Evolutionary conservation across 2,888 invertebrate genomes (phyloP).

Genomic region (Amphimallon solstitiale): DNA sequence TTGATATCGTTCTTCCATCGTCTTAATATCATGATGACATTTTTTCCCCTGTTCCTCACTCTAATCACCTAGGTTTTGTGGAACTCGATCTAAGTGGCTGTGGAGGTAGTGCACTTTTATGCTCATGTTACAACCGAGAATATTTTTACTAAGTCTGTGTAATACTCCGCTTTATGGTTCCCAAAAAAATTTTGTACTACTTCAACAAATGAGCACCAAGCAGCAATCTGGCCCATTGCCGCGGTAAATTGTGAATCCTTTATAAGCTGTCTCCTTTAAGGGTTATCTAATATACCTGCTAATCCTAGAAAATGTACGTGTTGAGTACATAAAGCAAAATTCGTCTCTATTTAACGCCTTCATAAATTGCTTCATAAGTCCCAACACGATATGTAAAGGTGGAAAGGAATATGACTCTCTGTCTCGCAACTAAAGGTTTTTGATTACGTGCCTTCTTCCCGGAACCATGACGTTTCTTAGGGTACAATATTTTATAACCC

Average conservation of each 20-base stretch:
- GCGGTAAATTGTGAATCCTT: too few species aligned
- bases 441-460: too few species aligned
- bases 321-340: neutral
- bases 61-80: conserved; percentile 53
- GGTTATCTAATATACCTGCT: neutral
- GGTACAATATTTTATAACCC: too few species aligned
- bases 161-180: conserved; percentile 41
- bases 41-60: too few species aligned
- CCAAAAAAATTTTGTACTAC: conserved; percentile 34
- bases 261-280: neutral
- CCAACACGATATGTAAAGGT: too few species aligned
- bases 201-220: neutral
- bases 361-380: conserved; percentile 2
- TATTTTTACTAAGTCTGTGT: conserved; percentile 24
- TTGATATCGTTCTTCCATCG: too few species aligned
- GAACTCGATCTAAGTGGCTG: conserved; percentile 49
- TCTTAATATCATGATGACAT: too few species aligned
- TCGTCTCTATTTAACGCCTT: neutral
- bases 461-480: too few species aligned
- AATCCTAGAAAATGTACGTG: conserved; percentile 62
- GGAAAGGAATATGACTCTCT: too few species aligned
- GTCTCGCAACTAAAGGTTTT: too few species aligned
- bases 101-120: conserved; percentile 29
- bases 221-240: neutral
- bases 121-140: conserved; percentile 8